Percentiles rank a stretch among this genome's conserved stretches.
These are phyloP conservation scores for Zhuqinia jingwanae DNA, from an alignment of 2,888 invertebrate genomes.

Conservation along the genomic window DNA sequence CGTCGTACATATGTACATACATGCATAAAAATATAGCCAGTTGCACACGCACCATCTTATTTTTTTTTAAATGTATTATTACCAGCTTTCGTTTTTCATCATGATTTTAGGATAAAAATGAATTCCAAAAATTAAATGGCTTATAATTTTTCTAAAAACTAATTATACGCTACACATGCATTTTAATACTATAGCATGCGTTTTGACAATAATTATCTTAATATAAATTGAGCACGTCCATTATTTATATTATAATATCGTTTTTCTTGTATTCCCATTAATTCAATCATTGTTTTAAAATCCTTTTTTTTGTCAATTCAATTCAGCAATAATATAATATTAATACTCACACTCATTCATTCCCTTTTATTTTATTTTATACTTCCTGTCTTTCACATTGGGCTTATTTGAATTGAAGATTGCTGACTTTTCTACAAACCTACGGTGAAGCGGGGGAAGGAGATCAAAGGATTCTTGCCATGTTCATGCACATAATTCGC, in stretches of 20 bases:
- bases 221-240: not conserved
- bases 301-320: not conserved
- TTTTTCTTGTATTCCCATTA: slow-evolving; percentile 18
- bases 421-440: slow-evolving; percentile 54
- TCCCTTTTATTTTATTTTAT: not conserved
- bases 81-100: slow-evolving; percentile 24
- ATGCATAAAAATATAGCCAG: not conserved
- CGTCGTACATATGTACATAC: not conserved
- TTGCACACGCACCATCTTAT: not conserved
- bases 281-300: slow-evolving; percentile 34
- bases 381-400: slow-evolving; percentile 31
- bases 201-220: no score
- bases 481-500: slow-evolving; percentile 62
- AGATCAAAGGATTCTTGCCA: slow-evolving; percentile 44
- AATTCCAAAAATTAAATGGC: slow-evolving; percentile 36
- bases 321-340: no score
- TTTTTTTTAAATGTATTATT: not conserved
- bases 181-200: not conserved
- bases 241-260: not conserved
- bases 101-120: slow-evolving; percentile 26
- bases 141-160: slow-evolving; percentile 17
- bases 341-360: slow-evolving; percentile 11
- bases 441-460: slow-evolving; percentile 38
- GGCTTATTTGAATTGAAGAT: no score
- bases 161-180: not conserved